A percentile compares a stretch with the other conserved stretches of the same genome.
These are phyloP conservation scores for Ceratina calcarata DNA, from an alignment of 1,140 invertebrate species.

Conservation along the genomic window DNA sequence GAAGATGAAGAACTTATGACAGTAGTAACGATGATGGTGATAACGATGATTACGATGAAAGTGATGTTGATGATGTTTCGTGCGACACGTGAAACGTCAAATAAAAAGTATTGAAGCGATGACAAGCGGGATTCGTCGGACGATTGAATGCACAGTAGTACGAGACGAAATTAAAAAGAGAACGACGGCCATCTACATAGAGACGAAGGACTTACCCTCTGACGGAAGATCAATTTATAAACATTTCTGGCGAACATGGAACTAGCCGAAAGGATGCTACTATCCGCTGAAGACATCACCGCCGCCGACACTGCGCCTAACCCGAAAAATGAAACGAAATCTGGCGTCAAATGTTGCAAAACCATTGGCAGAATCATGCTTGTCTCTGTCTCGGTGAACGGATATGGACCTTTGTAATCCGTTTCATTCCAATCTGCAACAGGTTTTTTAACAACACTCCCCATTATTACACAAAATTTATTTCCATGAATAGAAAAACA, in stretches of 20 bases:
- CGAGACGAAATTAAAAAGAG: neutral
- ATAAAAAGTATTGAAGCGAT: slow-evolving; percentile 7
- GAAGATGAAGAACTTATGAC: neutral
- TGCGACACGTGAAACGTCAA: neutral
- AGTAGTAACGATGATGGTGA: slow-evolving; percentile 4
- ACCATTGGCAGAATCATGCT: slow-evolving; percentile 98
- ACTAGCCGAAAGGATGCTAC: slow-evolving; percentile 96
- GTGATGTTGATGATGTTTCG: slow-evolving; percentile 5
- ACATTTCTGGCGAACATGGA: slow-evolving; percentile 99
- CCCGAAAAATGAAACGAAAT: slow-evolving; percentile 97
- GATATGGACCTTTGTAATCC: slow-evolving; percentile 87
- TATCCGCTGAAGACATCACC: slow-evolving; percentile 99
- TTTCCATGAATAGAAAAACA: too few relatives aligned
- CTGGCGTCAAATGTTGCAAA: slow-evolving; percentile 96
- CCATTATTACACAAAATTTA: neutral
- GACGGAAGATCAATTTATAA: slow-evolving; percentile 97
- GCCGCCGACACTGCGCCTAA: slow-evolving; percentile 98
- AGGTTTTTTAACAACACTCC: slow-evolving; percentile 11
- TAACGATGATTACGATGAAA: neutral
- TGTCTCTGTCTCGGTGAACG: slow-evolving; percentile 88
- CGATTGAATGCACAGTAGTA: slow-evolving; percentile 2
- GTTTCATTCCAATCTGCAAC: slow-evolving; percentile 95
- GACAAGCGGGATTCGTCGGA: neutral
- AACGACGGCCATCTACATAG: slow-evolving; percentile 6
- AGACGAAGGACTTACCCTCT: slow-evolving; percentile 84